These are phyloP conservation scores for Misgurnus mizolepis DNA, from an alignment of 2,113 vertebrate species.

Conservation along the genomic window DNA sequence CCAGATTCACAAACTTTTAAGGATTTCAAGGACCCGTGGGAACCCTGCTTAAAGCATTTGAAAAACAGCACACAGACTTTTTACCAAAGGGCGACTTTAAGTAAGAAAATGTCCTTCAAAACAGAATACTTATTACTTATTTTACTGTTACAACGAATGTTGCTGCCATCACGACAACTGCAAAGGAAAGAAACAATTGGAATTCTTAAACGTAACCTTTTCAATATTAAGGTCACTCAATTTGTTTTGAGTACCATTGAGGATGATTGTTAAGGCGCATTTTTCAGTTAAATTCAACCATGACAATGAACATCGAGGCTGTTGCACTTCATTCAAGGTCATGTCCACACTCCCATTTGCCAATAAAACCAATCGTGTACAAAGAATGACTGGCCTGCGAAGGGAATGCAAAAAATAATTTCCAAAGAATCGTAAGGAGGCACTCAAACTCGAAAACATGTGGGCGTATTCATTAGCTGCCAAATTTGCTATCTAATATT, in stretches of 20 bases:
- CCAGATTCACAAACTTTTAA: no score
- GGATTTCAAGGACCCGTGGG: no score
- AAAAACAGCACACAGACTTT: no score
- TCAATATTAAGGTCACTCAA: neutral
- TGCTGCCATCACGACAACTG: neutral
- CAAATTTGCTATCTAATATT: conserved; percentile 42
- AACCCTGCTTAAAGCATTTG: no score
- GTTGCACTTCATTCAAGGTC: conserved; percentile 26
- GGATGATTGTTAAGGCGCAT: neutral
- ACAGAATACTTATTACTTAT: neutral
- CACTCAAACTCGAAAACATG: neutral
- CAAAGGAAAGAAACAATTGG: neutral
- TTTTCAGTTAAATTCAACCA: neutral
- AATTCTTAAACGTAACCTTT: neutral
- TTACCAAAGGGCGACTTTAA: no score
- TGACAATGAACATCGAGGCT: neutral
- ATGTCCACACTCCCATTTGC: neutral
- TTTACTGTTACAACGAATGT: neutral
- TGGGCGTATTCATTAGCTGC: conserved; percentile 20
- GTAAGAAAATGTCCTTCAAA: neutral
- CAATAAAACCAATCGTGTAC: neutral
- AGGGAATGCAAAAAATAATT: neutral
- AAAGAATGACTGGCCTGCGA: neutral
- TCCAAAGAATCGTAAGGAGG: neutral
- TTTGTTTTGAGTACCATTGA: neutral